These are phyloP conservation scores for Petrophora chlorosata DNA, from an alignment of 2,888 invertebrate genomes.

Conservation along the genomic window DNA sequence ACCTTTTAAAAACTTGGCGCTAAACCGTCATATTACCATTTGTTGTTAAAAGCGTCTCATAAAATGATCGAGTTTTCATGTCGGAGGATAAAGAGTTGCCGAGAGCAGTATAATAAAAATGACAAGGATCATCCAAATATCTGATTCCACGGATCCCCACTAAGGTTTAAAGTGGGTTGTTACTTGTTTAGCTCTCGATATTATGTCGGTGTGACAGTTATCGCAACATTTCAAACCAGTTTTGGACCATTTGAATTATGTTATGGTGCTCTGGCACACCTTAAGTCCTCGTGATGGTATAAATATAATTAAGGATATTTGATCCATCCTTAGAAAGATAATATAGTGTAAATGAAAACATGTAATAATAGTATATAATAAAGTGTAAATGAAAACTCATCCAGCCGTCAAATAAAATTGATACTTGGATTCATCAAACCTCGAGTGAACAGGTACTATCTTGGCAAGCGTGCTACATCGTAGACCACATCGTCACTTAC, in stretches of 20 bases:
- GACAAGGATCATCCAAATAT: conserved; percentile 11
- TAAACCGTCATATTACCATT: no score
- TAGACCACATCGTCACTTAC: no score
- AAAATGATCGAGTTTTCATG: conserved; percentile 3
- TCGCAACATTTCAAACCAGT: conserved; percentile 24
- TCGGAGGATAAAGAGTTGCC: conserved; percentile 2
- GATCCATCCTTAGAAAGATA: not conserved
- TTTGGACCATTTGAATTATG: conserved; percentile 18
- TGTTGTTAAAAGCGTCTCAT: conserved; percentile 2
- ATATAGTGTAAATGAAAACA: no score
- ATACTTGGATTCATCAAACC: no score
- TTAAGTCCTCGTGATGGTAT: not conserved
- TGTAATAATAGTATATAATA: no score
- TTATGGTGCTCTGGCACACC: conserved; percentile 16
- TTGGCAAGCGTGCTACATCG: no score
- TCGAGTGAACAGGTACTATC: no score
- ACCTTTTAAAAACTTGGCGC: no score
- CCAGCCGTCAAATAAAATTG: no score
- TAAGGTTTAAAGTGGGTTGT: conserved; percentile 7
- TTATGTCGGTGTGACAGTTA: conserved; percentile 23
- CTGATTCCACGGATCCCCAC: conserved; percentile 15
- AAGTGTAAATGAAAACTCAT: no score
- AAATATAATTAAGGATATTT: conserved; percentile 11
- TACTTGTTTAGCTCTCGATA: not conserved
- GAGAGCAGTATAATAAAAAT: conserved; percentile 10